These are phyloP conservation scores for Telmatherina bonti DNA, from an alignment of 2,797 vertebrate genomes.

Conservation along the genomic window DNA sequence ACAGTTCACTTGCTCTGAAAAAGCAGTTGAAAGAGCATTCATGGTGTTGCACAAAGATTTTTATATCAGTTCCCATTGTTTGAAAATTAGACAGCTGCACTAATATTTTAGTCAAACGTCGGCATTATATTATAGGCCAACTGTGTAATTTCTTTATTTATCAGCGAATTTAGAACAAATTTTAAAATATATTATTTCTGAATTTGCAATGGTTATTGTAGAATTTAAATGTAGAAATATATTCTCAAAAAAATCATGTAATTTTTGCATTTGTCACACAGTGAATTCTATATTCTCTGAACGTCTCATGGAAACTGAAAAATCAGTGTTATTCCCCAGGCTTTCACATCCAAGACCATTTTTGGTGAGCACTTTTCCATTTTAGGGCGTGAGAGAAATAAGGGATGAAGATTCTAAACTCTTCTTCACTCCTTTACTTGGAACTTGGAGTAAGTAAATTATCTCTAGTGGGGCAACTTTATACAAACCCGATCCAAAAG, in stretches of 20 bases:
- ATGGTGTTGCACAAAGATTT: background rate
- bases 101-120: too few species aligned
- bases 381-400: constrained; percentile 39
- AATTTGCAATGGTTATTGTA: too few species aligned
- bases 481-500: background rate
- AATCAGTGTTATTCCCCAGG: constrained; percentile 1
- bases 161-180: too few species aligned
- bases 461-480: background rate
- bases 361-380: constrained; percentile 38
- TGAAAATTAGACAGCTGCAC: too few species aligned
- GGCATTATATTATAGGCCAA: too few species aligned
- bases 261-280: background rate
- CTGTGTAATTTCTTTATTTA: too few species aligned
- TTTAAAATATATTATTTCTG: too few species aligned
- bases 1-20: background rate
- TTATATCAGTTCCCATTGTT: background rate
- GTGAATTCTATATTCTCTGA: background rate
- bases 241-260: background rate
- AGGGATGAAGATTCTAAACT: constrained; percentile 23
- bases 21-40: background rate
- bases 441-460: constrained; percentile 23
- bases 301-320: background rate
- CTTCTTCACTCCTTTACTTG: constrained; percentile 38
- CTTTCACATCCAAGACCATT: constrained; percentile 7
- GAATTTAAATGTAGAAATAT: background rate